Evolutionary conservation across 1,140 invertebrate genomes (phyloP).

Genomic region (Halyomorpha halys): DNA sequence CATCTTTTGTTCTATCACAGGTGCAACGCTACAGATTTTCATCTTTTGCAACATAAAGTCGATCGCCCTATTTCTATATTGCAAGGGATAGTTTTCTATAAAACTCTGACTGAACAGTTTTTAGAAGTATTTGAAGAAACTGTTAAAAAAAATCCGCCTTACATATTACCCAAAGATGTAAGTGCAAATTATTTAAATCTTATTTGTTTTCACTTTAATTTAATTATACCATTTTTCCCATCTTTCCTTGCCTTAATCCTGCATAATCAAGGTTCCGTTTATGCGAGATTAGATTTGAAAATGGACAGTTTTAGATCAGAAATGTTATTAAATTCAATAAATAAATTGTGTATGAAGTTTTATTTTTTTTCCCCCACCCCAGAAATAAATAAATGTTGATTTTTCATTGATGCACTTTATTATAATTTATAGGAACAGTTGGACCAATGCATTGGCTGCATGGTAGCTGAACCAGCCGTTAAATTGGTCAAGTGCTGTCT

Average conservation of each 20-base stretch:
- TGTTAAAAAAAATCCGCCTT: conserved; percentile 59
- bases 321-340: too few species aligned
- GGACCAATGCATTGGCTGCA: conserved; percentile 79
- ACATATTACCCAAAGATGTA: conserved; percentile 51
- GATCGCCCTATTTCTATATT: conserved; percentile 60
- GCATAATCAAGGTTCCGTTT: too few species aligned
- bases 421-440: conserved; percentile 33
- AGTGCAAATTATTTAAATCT: conserved; percentile 24
- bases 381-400: too few species aligned
- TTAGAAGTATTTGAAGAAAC: conserved; percentile 69
- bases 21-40: conserved; percentile 65
- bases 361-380: too few species aligned
- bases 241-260: too few species aligned
- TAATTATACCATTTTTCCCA: not conserved
- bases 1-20: conserved; percentile 37
- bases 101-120: conserved; percentile 70
- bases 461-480: conserved; percentile 65
- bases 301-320: too few species aligned
- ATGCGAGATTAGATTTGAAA: too few species aligned
- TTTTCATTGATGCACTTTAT: too few species aligned
- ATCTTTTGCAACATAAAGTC: conserved; percentile 67
- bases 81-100: conserved; percentile 66
- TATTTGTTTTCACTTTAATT: conserved; percentile 10
- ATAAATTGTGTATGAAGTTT: too few species aligned
- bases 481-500: conserved; percentile 66